A percentile compares a stretch with the other conserved stretches of the same genome.
Evolutionary conservation across 2,113 vertebrate species (phyloP).

Genomic region (Phyllostomus hastatus): DNA sequence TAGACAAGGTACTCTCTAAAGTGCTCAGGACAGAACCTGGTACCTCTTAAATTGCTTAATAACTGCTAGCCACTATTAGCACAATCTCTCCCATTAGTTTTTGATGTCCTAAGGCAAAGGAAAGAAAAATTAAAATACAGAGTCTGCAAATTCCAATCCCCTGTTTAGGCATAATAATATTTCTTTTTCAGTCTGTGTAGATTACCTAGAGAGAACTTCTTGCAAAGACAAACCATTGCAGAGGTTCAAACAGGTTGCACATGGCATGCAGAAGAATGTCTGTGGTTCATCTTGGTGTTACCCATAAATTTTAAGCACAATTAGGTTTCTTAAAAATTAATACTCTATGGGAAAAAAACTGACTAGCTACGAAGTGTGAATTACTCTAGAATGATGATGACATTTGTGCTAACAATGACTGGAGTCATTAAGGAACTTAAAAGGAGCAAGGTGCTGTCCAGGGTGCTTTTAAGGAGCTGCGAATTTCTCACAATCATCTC

Average conservation of each 20-base stretch:
- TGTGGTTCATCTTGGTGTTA: background rate
- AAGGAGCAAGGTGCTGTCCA: background rate
- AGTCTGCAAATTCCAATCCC: background rate
- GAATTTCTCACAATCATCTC: background rate
- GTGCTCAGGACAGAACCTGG: background rate
- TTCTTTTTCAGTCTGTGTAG: background rate
- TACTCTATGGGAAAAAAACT: background rate
- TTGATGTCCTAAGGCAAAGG: background rate
- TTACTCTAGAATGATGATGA: background rate
- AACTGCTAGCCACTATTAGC: background rate
- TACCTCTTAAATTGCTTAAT: background rate
- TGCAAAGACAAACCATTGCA: background rate
- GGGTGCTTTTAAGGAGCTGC: background rate
- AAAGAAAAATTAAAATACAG: background rate
- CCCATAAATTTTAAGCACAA: background rate
- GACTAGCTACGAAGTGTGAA: background rate
- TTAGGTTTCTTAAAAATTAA: constrained; percentile 21
- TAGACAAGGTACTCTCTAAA: background rate
- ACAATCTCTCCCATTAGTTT: background rate
- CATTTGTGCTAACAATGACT: background rate
- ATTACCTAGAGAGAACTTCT: background rate
- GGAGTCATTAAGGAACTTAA: background rate
- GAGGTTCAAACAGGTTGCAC: background rate
- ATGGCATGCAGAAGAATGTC: background rate
- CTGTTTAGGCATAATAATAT: background rate